A percentile compares a stretch with the other conserved stretches of the same genome.
Conservation (phyloP, 2,888 invertebrate genomes). For the Ischnura elegans region DNA sequence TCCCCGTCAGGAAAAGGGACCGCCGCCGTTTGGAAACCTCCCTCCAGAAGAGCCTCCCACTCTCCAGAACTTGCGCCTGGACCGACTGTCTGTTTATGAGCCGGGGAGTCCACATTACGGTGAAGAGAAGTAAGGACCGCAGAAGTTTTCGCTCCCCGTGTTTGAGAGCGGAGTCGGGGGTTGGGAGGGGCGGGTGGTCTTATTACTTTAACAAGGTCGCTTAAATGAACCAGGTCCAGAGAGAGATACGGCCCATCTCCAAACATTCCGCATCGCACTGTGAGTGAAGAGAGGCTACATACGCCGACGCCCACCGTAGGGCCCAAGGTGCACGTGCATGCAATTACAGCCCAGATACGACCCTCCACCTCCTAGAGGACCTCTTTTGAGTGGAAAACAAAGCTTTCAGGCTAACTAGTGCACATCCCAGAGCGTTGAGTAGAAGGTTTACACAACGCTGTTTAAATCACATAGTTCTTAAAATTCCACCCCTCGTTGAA, state of each 20-base stretch:
- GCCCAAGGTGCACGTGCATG: neutral
- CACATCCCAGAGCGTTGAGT: neutral
- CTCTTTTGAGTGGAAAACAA: neutral
- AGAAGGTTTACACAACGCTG: neutral
- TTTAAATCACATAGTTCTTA: neutral
- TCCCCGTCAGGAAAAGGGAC: no score
- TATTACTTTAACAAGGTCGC: constrained; percentile 10
- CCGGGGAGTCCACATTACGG: no score
- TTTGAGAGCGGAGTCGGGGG: neutral
- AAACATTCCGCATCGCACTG: neutral
- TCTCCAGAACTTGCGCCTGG: neutral
- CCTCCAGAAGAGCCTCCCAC: neutral
- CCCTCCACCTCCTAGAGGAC: neutral
- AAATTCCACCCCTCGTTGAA: no score
- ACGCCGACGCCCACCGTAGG: neutral
- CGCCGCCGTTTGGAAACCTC: no score
- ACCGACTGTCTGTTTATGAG: neutral
- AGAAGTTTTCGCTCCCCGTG: neutral
- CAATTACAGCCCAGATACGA: neutral
- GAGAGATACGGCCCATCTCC: neutral
- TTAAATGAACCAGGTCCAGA: neutral
- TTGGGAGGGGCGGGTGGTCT: neutral
- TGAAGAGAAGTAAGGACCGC: neutral
- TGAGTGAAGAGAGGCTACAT: neutral
- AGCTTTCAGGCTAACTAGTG: neutral